Base-by-base conservation (phyloP, 2,113 vertebrate species). In the Gopherus evgoodei region DNA sequence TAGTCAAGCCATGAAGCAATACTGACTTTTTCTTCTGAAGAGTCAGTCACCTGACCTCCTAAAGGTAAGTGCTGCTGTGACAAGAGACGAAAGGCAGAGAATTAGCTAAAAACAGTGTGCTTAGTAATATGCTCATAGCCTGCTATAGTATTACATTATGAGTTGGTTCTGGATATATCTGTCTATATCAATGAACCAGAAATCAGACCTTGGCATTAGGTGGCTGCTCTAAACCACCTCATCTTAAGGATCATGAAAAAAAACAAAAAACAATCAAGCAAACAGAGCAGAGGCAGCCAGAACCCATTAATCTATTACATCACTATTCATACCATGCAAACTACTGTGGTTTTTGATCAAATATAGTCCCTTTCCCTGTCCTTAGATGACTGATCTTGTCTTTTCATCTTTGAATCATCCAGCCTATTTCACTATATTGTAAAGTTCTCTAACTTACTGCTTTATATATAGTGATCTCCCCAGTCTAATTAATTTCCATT, bases 11-110 rank as follows among this genome's bases (percentile, higher is more conserved):
- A 59, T 5, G 17, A 19, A 92, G 87, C 87, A 83, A 8, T 4
- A 54, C 86, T 83, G 81, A n/a, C 0, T 78, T 78, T 8, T 75
- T 24, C 91, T 87, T 3, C 91, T 59, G 0, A 84, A 84, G 5
- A 91, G 80, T 52, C 88, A 6, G 53, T 86, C 88, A 72, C 78
- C 38, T 81, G 3, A 92, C 72, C 89, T 95, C 84, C 81, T 91
- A 2, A 94, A 97, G 91, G 89, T 95, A 94, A 94, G 92, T 22
- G 89, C 86, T 89, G 49, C 78, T 59, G 56, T 2, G 82, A 87
- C 62, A 91, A 75, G 81, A 89, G 81, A 95, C 50, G 75, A 89
- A 94, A 97, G 81, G 47, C 65, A 88, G 87, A 87, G 95, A 95
- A 72, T 79, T 50, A 91, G 59, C n/a, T 69, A 59, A 82, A 59